phyloP scores from a whole-genome alignment of 2,797 vertebrate species.

The Takifugu rubripes region DNA sequence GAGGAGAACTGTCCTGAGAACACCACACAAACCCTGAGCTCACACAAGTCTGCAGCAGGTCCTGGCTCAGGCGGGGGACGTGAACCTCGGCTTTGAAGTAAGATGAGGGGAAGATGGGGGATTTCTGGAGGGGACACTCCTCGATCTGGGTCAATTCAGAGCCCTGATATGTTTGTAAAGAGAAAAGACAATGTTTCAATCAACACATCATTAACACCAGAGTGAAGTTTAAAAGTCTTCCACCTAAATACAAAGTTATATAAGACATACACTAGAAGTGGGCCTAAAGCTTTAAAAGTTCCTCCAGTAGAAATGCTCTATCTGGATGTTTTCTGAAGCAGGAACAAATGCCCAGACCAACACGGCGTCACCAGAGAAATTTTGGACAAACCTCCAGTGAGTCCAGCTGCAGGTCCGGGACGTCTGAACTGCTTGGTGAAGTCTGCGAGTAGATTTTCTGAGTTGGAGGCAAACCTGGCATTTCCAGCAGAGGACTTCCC shows the following conservation, averaged over 20 bases:
- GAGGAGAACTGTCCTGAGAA: constrained; percentile 42
- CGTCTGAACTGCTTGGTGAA: constrained; percentile 22
- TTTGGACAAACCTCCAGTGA: constrained; percentile 42
- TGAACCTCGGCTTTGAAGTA: constrained; percentile 62
- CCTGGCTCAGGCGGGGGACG: constrained; percentile 76
- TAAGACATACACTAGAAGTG: background rate
- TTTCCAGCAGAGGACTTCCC: constrained; percentile 52
- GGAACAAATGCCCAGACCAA: no score
- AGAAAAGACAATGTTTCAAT: constrained; percentile 4
- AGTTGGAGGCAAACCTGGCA: constrained; percentile 58
- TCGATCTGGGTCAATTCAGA: constrained; percentile 51
- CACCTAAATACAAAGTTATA: background rate
- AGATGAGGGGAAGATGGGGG: constrained; percentile 35
- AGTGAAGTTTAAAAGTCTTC: background rate
- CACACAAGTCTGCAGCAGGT: constrained; percentile 74
- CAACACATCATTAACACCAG: no score
- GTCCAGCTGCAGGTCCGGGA: constrained; percentile 11
- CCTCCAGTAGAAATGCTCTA: no score
- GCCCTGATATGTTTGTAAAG: constrained; percentile 24
- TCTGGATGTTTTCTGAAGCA: no score
- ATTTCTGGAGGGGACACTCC: constrained; percentile 20
- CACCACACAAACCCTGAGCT: constrained; percentile 55
- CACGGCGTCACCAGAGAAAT: no score
- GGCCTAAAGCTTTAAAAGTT: background rate
- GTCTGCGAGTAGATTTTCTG: constrained; percentile 35